phyloP scores from a whole-genome alignment of 2,888 invertebrate genomes.

The Agrilus biguttatus region DNA sequence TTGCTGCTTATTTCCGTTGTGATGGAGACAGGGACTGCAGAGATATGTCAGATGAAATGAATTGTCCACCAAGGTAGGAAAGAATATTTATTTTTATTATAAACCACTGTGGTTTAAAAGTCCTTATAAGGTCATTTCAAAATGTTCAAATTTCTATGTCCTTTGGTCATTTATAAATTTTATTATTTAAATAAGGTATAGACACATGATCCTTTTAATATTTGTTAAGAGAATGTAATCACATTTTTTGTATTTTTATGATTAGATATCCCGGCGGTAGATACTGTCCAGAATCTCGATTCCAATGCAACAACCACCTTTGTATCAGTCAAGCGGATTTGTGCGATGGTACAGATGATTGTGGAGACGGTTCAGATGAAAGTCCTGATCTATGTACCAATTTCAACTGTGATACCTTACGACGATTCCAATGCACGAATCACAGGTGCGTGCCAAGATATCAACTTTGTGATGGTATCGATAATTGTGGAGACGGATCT shows the following conservation, averaged over 20 bases:
- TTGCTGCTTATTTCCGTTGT: slow-evolving; percentile 75
- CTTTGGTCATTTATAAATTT: too few relatives aligned
- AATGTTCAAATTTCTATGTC: too few relatives aligned
- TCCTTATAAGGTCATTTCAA: too few relatives aligned
- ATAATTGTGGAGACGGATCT: slow-evolving; percentile 88
- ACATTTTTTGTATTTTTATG: neutral
- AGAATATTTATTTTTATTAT: slow-evolving; percentile 36
- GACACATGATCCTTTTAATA: too few relatives aligned
- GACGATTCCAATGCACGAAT: slow-evolving; percentile 81
- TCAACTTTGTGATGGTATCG: slow-evolving; percentile 79
- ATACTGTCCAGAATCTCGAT: slow-evolving; percentile 79
- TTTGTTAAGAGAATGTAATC: too few relatives aligned
- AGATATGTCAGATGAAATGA: slow-evolving; percentile 79
- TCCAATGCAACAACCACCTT: slow-evolving; percentile 83
- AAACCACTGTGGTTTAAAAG: too few relatives aligned
- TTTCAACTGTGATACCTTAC: slow-evolving; percentile 71
- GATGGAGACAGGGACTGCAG: slow-evolving; percentile 82
- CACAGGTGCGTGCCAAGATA: slow-evolving; percentile 75
- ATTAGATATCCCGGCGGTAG: slow-evolving; percentile 41
- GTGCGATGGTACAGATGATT: slow-evolving; percentile 89
- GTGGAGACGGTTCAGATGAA: slow-evolving; percentile 85
- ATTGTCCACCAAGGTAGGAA: slow-evolving; percentile 79
- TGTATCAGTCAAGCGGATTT: slow-evolving; percentile 82
- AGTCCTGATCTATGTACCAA: slow-evolving; percentile 63
- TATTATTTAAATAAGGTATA: too few relatives aligned